Conservation (phyloP, 2,113 vertebrate genomes). For the Pandion haliaetus region DNA sequence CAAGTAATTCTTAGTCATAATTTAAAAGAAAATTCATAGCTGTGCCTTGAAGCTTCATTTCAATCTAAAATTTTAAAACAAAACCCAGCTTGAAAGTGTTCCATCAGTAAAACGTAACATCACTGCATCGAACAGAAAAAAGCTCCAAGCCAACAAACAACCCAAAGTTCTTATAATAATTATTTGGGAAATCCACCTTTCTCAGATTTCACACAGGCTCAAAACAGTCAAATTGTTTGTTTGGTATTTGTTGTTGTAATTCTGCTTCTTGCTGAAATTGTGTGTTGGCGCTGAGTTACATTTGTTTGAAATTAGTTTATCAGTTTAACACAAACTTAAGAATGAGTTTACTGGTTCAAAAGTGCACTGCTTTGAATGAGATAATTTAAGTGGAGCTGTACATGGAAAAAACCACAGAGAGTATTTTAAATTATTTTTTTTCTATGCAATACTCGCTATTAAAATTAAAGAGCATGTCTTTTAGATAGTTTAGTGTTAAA, state of each 20-base stretch:
- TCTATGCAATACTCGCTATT: neutral
- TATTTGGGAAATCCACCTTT: conserved; percentile 23
- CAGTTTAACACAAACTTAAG: neutral
- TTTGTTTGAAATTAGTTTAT: conserved; percentile 57
- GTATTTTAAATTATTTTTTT: neutral
- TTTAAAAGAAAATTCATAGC: neutral
- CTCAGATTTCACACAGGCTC: conserved; percentile 42
- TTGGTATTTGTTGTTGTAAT: conserved; percentile 43
- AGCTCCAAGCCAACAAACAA: neutral
- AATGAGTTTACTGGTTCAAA: conserved; percentile 20
- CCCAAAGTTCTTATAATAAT: neutral
- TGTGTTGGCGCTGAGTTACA: conserved; percentile 7
- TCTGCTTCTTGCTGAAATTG: conserved; percentile 29
- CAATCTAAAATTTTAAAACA: neutral
- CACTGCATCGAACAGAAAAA: neutral
- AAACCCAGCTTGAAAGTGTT: neutral
- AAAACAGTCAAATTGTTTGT: conserved; percentile 30
- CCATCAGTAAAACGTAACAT: neutral
- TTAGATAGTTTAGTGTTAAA: neutral
- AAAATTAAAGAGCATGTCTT: neutral
- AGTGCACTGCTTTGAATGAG: neutral
- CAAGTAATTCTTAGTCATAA: conserved; percentile 7
- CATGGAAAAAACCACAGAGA: neutral
- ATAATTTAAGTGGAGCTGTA: conserved; percentile 8
- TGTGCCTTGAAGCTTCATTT: neutral